Base-by-base conservation (phyloP, 1,140 invertebrate species). In the Oscheius sp. region DNA sequence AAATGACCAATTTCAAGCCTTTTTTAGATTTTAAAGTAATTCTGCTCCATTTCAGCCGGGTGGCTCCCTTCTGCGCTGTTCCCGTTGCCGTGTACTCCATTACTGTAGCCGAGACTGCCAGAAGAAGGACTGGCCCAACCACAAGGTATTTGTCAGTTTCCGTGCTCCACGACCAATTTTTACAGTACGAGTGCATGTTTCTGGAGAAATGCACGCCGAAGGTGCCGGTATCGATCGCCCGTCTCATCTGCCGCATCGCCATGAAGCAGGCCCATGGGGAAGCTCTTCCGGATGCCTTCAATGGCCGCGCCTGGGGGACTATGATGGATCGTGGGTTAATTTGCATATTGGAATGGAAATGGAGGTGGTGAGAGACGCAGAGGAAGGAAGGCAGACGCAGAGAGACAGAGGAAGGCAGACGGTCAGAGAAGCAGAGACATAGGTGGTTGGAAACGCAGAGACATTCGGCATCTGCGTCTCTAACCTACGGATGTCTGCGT, bases 141-240 rank as follows among this genome's bases (percentile, higher is more conserved):
- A 63, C 1, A 63, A 63, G 31, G 61, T 63, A 36, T 36, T 10
- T 59, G 55, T 63, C 35, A 13, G 0, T 38, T 63, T 34, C 61
- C 7, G 15, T 23, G 15, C 31, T 32, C 36, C 18, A 29, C 31
- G 35, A 32, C 31, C 15, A 18, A 32, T 32, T 63, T 32, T 63
- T 63, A 32, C 36, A 63, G 32, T 63, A 55, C 23, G 49, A 55
- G 23, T 55, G 49, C 23, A 55, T 55, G 49, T 55, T 55, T 26
- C 23, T 55, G 23, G 49, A 55, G 28, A 55, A 55, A 23, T 13
- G 7, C 28, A 4, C 49, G 7, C 49, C 49, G 28, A 7, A 26
- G 23, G 49, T 55, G 7, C 49, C 49, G 7, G 7, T 23, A 7
- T 55, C 49, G 23, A 55, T 55, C 7, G 49, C 49, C 28, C 49